phyloP scores from a whole-genome alignment of 2,888 invertebrate genomes.

The Ecliptopera silaceata region DNA sequence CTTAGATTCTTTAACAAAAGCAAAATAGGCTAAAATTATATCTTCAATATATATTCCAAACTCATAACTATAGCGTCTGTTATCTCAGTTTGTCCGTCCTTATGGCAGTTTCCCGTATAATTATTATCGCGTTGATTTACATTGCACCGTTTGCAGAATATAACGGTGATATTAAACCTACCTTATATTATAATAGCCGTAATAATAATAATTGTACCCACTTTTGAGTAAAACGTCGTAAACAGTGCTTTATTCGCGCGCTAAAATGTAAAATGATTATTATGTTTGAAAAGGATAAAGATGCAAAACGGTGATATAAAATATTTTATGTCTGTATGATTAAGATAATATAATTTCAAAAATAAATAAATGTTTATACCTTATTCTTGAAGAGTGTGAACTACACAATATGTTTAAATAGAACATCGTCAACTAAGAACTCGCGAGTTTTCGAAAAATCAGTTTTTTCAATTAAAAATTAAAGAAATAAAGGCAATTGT shows the following conservation, averaged over 20 bases:
- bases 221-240: slow-evolving; percentile 9
- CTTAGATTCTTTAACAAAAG: no score
- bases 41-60: background rate
- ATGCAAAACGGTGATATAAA: background rate
- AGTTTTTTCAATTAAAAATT: no score
- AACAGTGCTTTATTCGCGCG: slow-evolving; percentile 29
- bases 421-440: no score
- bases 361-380: no score
- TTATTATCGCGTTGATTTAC: slow-evolving; percentile 79
- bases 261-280: slow-evolving; percentile 20
- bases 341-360: background rate
- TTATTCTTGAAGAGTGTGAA: no score
- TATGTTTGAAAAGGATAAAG: background rate
- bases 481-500: no score
- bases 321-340: background rate
- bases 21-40: background rate
- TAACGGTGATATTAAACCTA: slow-evolving; percentile 59
- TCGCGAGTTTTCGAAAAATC: no score
- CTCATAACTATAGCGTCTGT: slow-evolving; percentile 35
- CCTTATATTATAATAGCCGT: slow-evolving; percentile 36
- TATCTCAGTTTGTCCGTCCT: slow-evolving; percentile 63
- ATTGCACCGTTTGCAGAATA: slow-evolving; percentile 72
- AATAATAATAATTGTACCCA: slow-evolving; percentile 38
- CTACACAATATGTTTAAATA: no score
- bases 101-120: slow-evolving; percentile 69